Percentiles rank a stretch among this genome's conserved stretches.
phyloP scores from a whole-genome alignment of 2,888 invertebrate species.

The Ptychoptera albimana region DNA sequence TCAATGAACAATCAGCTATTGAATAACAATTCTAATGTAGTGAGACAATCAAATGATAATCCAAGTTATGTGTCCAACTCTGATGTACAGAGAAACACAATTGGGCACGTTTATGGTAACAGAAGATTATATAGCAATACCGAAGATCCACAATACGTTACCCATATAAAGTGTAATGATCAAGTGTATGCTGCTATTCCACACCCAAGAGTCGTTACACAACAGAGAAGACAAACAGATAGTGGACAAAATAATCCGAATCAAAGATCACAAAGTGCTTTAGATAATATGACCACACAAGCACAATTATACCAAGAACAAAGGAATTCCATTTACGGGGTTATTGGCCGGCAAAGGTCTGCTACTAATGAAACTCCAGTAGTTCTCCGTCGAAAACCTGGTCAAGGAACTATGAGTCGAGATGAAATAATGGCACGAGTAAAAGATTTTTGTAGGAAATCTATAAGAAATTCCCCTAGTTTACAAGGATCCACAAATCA shows the following conservation, averaged over 20 bases:
- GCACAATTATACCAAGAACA: background rate
- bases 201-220: background rate
- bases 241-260: slow-evolving; percentile 11
- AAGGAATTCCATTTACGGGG: slow-evolving; percentile 14
- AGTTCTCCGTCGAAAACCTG: slow-evolving; percentile 7
- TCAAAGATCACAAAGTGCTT: slow-evolving; percentile 24
- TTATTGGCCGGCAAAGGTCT: slow-evolving; percentile 9
- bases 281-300: slow-evolving; percentile 18
- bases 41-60: too few relatives aligned
- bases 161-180: background rate
- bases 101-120: slow-evolving; percentile 19
- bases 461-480: slow-evolving; percentile 22
- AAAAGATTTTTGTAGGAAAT: slow-evolving; percentile 28
- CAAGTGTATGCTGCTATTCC: background rate
- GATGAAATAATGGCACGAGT: slow-evolving; percentile 28
- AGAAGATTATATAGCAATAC: slow-evolving; percentile 15
- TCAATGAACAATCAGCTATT: background rate
- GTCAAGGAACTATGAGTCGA: slow-evolving; percentile 9
- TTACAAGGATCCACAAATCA: slow-evolving; percentile 13
- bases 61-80: too few relatives aligned
- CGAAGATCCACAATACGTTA: background rate
- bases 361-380: slow-evolving; percentile 11
- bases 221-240: background rate
- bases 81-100: slow-evolving; percentile 23
- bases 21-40: background rate